phyloP scores from a whole-genome alignment of 2,888 invertebrate species.

The Conus canariensis region DNA sequence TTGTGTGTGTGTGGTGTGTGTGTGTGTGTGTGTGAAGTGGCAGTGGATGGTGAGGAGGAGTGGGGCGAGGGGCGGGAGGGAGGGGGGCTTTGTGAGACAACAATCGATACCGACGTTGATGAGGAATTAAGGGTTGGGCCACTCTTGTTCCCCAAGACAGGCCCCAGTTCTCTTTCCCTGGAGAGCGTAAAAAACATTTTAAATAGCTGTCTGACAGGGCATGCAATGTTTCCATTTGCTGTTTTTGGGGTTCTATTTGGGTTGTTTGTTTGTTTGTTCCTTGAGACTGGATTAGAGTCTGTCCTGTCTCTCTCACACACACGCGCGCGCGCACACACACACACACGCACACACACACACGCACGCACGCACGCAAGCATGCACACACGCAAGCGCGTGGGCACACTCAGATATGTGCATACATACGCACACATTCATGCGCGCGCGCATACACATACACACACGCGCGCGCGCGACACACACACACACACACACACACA shows the following conservation, averaged over 20 bases:
- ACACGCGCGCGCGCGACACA: no score
- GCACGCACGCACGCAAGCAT: no score
- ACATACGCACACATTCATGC: no score
- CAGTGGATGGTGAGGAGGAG: neutral
- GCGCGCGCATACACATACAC: no score
- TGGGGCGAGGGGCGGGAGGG: neutral
- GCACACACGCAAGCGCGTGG: no score
- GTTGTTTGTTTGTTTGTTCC: neutral
- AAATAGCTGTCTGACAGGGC: neutral
- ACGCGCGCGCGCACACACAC: no score
- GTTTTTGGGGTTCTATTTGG: neutral
- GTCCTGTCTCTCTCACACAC: no score
- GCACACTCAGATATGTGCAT: no score
- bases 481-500: no score
- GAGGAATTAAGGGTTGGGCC: slow-evolving; percentile 17
- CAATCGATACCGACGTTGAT: slow-evolving; percentile 14
- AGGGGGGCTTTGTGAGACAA: slow-evolving; percentile 17
- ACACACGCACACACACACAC: no score
- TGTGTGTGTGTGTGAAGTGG: neutral
- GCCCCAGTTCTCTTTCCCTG: neutral
- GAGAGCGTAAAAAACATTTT: neutral
- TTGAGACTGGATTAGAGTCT: neutral
- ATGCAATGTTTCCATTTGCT: neutral
- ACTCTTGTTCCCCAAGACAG: neutral
- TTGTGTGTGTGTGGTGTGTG: no score